A percentile compares a stretch with the other conserved stretches of the same genome.
These are phyloP conservation scores for Hippocampus mohnikei DNA, from an alignment of 2,113 vertebrate genomes.

Conservation along the genomic window DNA sequence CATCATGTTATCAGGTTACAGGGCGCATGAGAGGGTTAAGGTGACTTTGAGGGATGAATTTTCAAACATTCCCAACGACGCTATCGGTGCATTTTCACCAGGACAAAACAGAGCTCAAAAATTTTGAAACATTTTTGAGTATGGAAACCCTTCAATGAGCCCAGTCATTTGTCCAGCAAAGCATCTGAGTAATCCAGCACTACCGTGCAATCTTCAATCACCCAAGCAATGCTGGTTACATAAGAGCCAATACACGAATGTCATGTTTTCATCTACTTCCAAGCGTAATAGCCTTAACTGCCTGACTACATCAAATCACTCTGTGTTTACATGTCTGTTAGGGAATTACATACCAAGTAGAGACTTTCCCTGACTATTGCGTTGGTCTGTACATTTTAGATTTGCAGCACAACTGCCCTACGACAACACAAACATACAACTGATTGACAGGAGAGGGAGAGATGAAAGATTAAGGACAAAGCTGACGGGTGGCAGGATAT, in stretches of 20 bases:
- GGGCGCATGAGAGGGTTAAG: too few relatives aligned
- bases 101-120: not conserved
- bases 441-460: constrained; percentile 17
- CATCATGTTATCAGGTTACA: too few relatives aligned
- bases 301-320: constrained; percentile 16
- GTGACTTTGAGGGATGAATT: too few relatives aligned
- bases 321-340: constrained; percentile 31
- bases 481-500: constrained; percentile 37
- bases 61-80: too few relatives aligned
- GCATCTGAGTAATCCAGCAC: constrained; percentile 9
- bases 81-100: too few relatives aligned
- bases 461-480: constrained; percentile 38
- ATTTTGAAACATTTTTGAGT: too few relatives aligned
- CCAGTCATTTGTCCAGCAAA: not conserved
- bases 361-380: constrained; percentile 7
- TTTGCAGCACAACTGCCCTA: not conserved
- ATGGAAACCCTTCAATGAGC: not conserved
- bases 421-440: not conserved
- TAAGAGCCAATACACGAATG: constrained; percentile 29
- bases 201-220: constrained; percentile 4
- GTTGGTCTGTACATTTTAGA: not conserved
- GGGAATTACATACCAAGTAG: constrained; percentile 6
- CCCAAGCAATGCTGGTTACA: constrained; percentile 6
- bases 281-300: constrained; percentile 18
- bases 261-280: constrained; percentile 12